A percentile compares a stretch with the other conserved stretches of the same genome.
phyloP scores from a whole-genome alignment of 2,888 invertebrate genomes.

The Anaspis maculata region DNA sequence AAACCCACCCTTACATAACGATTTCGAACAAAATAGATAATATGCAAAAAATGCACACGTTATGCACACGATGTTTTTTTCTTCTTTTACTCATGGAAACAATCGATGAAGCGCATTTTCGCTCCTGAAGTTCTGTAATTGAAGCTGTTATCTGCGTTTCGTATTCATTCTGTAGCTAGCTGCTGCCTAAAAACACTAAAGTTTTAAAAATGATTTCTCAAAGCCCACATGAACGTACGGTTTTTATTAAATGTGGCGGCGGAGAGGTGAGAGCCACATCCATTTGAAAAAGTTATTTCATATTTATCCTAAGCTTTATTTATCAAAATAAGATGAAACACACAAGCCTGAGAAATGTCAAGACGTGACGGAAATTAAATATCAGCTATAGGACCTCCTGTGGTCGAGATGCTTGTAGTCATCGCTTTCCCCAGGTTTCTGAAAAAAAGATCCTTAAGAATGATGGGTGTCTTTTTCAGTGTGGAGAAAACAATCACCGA shows the following conservation, averaged over 20 bases:
- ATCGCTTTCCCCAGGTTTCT: conserved; percentile 61
- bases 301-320: conserved; percentile 27
- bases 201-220: conserved; percentile 6
- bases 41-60: no score
- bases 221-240: conserved; percentile 16
- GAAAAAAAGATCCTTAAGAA: conserved; percentile 26
- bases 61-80: no score
- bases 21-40: no score
- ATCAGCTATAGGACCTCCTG: conserved; percentile 60
- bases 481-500: no score
- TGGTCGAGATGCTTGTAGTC: conserved; percentile 64
- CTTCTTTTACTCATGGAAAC: no score
- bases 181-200: conserved; percentile 15
- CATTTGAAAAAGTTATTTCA: conserved; percentile 21
- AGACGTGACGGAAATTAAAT: conserved; percentile 34
- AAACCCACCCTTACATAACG: no score
- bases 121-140: no score
- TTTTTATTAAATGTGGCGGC: conserved; percentile 14
- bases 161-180: conserved; percentile 15
- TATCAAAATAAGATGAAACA: conserved; percentile 33
- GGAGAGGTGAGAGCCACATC: conserved; percentile 18
- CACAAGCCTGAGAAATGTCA: conserved; percentile 35
- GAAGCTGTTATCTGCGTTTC: conserved; percentile 15
- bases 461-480: conserved; percentile 2
- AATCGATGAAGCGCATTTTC: no score